Conservation (phyloP, 2,113 vertebrate genomes). For the Sceloporus undulatus region DNA sequence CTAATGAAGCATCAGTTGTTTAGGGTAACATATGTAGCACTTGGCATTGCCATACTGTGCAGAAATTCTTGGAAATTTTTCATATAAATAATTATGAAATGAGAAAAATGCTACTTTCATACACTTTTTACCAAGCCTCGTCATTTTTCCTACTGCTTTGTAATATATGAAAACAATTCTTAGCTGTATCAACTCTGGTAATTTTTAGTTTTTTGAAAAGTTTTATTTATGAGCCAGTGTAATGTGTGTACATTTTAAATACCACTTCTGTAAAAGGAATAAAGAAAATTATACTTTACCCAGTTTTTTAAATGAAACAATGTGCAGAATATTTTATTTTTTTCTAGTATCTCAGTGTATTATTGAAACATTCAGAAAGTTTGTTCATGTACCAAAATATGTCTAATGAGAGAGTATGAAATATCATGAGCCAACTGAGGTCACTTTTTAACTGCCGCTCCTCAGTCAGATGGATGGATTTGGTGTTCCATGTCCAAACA, state of each 20-base stretch:
- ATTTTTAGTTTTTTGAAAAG: slow-evolving; percentile 52
- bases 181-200: slow-evolving; percentile 54
- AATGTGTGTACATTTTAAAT: slow-evolving; percentile 37
- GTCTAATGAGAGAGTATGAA: neutral
- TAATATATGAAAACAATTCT: slow-evolving; percentile 56
- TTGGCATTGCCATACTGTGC: slow-evolving; percentile 61
- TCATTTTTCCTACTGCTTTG: slow-evolving; percentile 41
- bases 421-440: neutral
- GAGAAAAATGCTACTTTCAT: slow-evolving; percentile 50
- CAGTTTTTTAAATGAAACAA: slow-evolving; percentile 27
- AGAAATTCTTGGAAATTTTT: slow-evolving; percentile 44
- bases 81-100: slow-evolving; percentile 49
- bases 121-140: slow-evolving; percentile 39
- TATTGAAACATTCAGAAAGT: slow-evolving; percentile 4
- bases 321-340: slow-evolving; percentile 23
- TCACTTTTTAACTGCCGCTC: slow-evolving; percentile 22
- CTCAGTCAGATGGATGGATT: slow-evolving; percentile 6
- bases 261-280: slow-evolving; percentile 34
- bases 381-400: neutral
- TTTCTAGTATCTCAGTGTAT: slow-evolving; percentile 20
- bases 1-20: slow-evolving; percentile 77
- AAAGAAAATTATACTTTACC: slow-evolving; percentile 40
- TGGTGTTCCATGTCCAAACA: neutral
- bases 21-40: slow-evolving; percentile 41
- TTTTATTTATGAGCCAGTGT: slow-evolving; percentile 61